Evolutionary conservation across 2,888 invertebrate species (phyloP), one percentile per base, ranked within the genome.

Genomic region (Galerucella pusilla): DNA sequence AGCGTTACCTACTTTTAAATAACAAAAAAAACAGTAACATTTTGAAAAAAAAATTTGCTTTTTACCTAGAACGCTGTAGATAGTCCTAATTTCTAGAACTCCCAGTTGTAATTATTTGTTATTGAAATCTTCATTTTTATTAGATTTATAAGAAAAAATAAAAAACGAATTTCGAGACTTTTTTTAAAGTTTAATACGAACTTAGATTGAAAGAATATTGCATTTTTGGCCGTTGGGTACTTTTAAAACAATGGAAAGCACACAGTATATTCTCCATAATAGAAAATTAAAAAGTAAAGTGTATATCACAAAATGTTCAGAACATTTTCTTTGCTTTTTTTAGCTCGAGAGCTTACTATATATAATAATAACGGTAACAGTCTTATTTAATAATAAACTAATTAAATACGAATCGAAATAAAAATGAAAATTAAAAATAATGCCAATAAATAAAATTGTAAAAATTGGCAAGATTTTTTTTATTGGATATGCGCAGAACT

Each of bases 301-400:
- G 84, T 82, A 84, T 88, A 88, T 88, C 87, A 88, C 87, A 88
- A 83, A 82, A 87, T 87, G 86, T 88, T 86, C 85, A 85, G 86
- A 87, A 87, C 86, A 86, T 86, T 84, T 85, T 83, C 83, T 84
- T 86, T 84, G 85, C 85, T 85, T 85, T 82, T 42, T 81, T 82
- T 83, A 84, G 83, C 85, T 83, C 84, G 60, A 84, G 85, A 82
- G 80, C 81, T 82, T 81, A 79, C 81, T 81, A 81, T 83, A 80
- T 73, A 81, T 80, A 81, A 83, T 84, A 84, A 85, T 85, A 86
- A 85, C 87, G 88, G 88, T 88, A 88, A 88, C 88, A 88, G 89
- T 88, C 89, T 88, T 88, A 86, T 65, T 42, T 46, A 65, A 65
- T 86, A 81, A 84, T 84, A 86, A 42, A 86, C 85, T 85, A 85